A percentile compares a stretch with the other conserved stretches of the same genome.
These are phyloP conservation scores for Pangasianodon gigas DNA, from an alignment of 2,113 vertebrate species.

Conservation along the genomic window DNA sequence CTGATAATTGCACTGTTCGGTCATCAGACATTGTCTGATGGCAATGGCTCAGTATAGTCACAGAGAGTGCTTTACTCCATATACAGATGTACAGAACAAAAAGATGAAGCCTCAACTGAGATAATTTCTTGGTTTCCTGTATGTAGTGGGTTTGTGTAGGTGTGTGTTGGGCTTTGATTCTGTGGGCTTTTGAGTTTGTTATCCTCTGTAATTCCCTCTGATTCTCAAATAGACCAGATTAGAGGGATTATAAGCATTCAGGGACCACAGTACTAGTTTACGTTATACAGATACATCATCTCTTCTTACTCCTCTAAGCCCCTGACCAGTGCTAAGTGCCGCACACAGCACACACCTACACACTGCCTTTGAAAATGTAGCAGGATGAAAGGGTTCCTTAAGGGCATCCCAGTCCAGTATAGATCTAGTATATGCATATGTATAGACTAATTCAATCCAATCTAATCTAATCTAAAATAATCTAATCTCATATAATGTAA, in stretches of 20 bases:
- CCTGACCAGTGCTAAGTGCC: constrained; percentile 1
- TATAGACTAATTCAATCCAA: not conserved
- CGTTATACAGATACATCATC: not conserved
- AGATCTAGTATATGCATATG: not conserved
- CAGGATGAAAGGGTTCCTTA: not conserved
- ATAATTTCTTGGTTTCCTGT: not conserved
- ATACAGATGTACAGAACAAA: not conserved
- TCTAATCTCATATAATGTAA: not conserved
- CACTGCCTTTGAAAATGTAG: not conserved
- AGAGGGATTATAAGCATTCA: constrained; percentile 30
- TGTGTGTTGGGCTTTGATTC: constrained; percentile 5
- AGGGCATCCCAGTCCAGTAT: not conserved
- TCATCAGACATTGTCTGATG: not conserved
- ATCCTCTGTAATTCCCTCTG: constrained; percentile 43
- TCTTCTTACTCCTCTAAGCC: not conserved
- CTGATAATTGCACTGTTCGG: not conserved
- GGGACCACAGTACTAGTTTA: not conserved
- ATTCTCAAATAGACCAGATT: constrained; percentile 33
- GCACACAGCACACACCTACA: constrained; percentile 7
- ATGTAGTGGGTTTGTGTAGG: not conserved
- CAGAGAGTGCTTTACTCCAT: not conserved
- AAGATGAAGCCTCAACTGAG: not conserved
- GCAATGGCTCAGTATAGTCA: not conserved
- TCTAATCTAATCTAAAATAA: not conserved
- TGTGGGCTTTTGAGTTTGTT: constrained; percentile 5